Evolutionary conservation across 2,113 vertebrate species (phyloP).

Genomic region (Pituophis catenifer): DNA sequence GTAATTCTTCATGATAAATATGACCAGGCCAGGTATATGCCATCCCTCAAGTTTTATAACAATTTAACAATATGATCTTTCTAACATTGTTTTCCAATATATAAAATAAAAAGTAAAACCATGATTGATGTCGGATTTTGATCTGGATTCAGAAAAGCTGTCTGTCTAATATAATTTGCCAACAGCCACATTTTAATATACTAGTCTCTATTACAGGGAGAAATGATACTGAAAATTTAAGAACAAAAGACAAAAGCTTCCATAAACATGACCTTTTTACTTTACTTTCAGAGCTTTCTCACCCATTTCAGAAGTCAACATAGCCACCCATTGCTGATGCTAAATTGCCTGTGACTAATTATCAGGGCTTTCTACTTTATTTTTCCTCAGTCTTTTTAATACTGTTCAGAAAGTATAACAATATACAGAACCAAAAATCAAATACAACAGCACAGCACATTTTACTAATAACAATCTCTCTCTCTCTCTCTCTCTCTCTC

Average conservation of each 20-base stretch:
- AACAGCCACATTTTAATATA: constrained; percentile 11
- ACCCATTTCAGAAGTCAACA: not conserved
- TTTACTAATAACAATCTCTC: not conserved
- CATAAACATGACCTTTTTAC: not conserved
- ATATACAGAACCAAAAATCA: not conserved
- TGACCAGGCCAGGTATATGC: not conserved
- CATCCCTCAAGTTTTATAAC: not conserved
- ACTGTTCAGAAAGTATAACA: not conserved
- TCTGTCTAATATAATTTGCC: not conserved
- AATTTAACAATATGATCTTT: not conserved
- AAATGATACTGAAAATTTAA: not conserved
- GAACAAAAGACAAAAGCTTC: not conserved
- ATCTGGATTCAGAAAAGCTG: not conserved
- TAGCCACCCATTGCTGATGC: not conserved
- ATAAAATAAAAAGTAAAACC: not conserved
- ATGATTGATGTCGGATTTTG: not conserved
- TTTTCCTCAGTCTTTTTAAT: not conserved
- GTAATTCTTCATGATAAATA: not conserved
- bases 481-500: too few species aligned
- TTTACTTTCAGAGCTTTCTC: not conserved
- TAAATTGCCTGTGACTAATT: not conserved
- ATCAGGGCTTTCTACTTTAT: not conserved
- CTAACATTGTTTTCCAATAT: not conserved
- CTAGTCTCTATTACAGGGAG: not conserved
- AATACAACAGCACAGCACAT: not conserved